Evolutionary conservation across 2,113 vertebrate genomes (phyloP).

Genomic region (Actenoides hombroni): DNA sequence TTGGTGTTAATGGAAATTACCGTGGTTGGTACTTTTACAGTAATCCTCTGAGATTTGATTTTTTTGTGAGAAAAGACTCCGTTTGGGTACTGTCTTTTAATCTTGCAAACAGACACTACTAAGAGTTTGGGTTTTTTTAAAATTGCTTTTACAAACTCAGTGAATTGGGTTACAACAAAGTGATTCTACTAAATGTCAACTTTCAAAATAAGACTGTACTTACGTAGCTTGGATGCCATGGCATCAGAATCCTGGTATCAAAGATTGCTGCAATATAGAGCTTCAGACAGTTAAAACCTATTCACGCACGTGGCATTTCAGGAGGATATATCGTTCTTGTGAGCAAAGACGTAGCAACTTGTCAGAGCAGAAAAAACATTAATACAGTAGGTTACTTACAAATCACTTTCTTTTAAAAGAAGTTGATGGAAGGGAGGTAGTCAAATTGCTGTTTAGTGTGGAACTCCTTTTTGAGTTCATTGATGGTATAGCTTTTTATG

Average conservation of each 20-base stretch:
- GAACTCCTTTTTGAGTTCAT: neutral
- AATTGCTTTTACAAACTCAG: neutral
- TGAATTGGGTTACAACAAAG: neutral
- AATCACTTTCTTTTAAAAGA: neutral
- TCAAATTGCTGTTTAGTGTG: neutral
- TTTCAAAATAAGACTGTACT: neutral
- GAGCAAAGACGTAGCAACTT: neutral
- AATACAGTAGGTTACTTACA: neutral
- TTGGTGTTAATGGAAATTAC: neutral
- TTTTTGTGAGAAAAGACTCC: neutral
- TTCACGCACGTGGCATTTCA: neutral
- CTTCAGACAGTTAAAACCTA: neutral
- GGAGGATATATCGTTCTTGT: neutral
- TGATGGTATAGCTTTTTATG: neutral
- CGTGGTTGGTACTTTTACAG: neutral
- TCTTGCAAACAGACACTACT: no score
- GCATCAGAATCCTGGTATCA: neutral
- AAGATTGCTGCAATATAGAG: neutral
- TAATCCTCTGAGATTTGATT: neutral
- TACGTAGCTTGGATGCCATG: neutral
- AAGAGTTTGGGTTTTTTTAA: neutral
- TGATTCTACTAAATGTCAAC: neutral
- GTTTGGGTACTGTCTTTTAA: neutral
- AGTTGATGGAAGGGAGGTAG: neutral
- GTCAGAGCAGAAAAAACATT: neutral